Conservation (phyloP, 1,140 invertebrate genomes). For the Zaprionus ornatus region DNA sequence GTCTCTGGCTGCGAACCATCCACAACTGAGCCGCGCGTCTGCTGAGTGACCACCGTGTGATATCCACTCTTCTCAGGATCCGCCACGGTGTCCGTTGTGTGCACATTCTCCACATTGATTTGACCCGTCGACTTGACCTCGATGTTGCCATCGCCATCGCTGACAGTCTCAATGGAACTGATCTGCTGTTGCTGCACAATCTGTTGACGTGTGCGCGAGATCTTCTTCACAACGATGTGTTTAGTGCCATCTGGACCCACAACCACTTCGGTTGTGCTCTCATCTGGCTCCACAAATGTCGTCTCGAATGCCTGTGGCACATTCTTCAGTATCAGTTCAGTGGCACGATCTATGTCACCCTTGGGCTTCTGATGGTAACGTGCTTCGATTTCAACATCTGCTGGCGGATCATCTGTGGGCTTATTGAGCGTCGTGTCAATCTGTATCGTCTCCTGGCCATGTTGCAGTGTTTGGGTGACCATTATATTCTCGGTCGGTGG, state of each 20-base stretch:
- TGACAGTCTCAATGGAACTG: constrained; percentile 87
- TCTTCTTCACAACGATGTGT: constrained; percentile 90
- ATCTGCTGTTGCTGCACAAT: constrained; percentile 82
- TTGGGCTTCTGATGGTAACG: constrained; percentile 86
- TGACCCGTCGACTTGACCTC: constrained; percentile 75
- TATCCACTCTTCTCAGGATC: constrained; percentile 61
- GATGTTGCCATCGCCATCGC: constrained; percentile 86
- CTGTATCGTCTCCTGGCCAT: constrained; percentile 90
- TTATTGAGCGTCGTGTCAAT: constrained; percentile 88
- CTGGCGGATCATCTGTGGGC: constrained; percentile 84
- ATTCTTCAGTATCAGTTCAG: constrained; percentile 81
- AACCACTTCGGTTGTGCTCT: constrained; percentile 89
- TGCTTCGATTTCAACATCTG: constrained; percentile 89
- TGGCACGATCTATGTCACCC: constrained; percentile 74
- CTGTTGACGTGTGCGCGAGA: constrained; percentile 85
- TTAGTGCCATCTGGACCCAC: constrained; percentile 92
- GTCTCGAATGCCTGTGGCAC: constrained; percentile 91
- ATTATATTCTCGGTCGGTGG: constrained; percentile 88
- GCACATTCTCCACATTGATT: constrained; percentile 73
- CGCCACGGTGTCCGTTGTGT: constrained; percentile 55
- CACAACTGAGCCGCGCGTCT: constrained; percentile 70
- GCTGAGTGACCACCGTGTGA: constrained; percentile 66
- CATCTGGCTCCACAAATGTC: constrained; percentile 90
- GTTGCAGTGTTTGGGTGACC: constrained; percentile 88
- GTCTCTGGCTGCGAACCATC: constrained; percentile 85